Percentiles rank a stretch among this genome's conserved stretches.
phyloP scores from a whole-genome alignment of 2,888 invertebrate genomes.

The Micoletzkya japonica region DNA sequence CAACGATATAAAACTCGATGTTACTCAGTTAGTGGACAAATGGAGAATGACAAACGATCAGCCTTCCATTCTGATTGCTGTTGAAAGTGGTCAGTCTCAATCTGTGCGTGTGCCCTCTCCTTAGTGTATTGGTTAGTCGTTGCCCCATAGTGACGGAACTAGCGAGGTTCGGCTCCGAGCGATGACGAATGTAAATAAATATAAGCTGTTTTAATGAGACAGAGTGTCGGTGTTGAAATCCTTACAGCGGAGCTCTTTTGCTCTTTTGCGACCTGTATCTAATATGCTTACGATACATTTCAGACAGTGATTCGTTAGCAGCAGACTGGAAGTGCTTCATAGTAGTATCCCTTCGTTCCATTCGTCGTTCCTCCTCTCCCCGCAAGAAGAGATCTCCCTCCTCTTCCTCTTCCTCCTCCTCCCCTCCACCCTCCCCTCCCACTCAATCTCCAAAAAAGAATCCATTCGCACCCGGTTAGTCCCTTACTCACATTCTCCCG shows the following conservation, averaged over 20 bases:
- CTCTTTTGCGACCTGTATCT: background rate
- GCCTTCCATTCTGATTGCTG: background rate
- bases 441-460: too few relatives aligned
- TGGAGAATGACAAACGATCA: background rate
- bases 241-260: slow-evolving; percentile 11
- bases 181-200: background rate
- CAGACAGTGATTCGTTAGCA: background rate
- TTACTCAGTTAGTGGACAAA: background rate
- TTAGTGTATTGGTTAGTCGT: background rate
- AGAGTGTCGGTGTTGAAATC: background rate
- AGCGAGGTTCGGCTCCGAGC: slow-evolving; percentile 10
- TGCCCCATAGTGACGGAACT: background rate
- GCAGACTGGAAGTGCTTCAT: slow-evolving; percentile 15
- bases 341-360: slow-evolving; percentile 5
- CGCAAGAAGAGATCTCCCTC: background rate
- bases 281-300: background rate
- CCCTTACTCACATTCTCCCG: background rate
- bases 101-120: background rate
- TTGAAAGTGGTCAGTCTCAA: background rate
- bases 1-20: background rate
- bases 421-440: background rate
- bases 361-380: background rate
- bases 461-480: too few relatives aligned
- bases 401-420: background rate
- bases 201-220: slow-evolving; percentile 18